Percentiles rank a stretch among this genome's conserved stretches.
Conservation (phyloP, 2,888 invertebrate species). For the Phortica magna region DNA sequence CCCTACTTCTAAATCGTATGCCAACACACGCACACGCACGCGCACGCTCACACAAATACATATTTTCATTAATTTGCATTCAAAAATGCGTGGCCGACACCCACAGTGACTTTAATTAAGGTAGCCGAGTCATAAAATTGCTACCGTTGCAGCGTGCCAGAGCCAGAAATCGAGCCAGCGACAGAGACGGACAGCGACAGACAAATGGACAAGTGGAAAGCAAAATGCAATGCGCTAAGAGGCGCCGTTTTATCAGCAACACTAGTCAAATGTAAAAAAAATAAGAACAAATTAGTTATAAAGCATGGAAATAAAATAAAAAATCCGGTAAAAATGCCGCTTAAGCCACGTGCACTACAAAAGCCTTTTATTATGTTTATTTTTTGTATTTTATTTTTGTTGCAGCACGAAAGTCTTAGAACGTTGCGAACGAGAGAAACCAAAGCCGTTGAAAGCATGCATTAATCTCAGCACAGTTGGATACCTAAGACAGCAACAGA, state of each 20-base stretch:
- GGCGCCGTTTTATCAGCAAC: slow-evolving; percentile 15
- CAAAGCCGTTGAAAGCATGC: slow-evolving; percentile 12
- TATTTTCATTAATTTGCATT: slow-evolving; percentile 24
- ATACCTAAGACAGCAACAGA: background rate
- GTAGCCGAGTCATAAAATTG: background rate
- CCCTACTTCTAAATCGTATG: background rate
- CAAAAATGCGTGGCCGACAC: slow-evolving; percentile 18
- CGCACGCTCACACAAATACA: background rate
- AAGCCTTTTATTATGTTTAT: background rate
- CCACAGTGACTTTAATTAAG: slow-evolving; percentile 9
- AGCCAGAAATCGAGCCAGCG: background rate
- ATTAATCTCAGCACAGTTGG: slow-evolving; percentile 19
- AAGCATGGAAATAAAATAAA: background rate
- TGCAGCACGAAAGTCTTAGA: background rate
- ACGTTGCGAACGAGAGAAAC: background rate
- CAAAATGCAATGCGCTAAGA: background rate
- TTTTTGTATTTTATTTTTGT: background rate
- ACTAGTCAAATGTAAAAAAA: background rate
- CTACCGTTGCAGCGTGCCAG: slow-evolving; percentile 6
- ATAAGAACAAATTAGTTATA: background rate
- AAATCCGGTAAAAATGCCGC: background rate
- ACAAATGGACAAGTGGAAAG: background rate
- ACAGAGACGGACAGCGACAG: background rate
- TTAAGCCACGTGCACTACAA: background rate
- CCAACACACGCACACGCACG: too few species aligned